Evolutionary conservation across 2,797 vertebrate species (phyloP).

Genomic region (Manis javanica): DNA sequence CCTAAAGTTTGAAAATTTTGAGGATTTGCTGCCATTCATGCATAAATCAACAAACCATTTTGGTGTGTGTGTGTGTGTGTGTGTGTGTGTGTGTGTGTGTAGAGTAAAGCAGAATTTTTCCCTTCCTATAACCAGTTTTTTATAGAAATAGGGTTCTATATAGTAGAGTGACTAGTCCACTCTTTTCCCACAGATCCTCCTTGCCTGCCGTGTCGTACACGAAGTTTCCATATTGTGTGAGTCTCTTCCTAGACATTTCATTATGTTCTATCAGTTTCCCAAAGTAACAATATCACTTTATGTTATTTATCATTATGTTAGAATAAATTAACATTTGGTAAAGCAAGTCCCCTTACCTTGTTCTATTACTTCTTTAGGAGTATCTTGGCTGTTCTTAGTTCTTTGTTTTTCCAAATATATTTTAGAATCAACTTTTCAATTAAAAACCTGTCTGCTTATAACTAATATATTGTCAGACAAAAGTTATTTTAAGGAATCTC

Average conservation of each 20-base stretch:
- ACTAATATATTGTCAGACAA: not conserved
- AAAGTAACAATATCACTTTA: not conserved
- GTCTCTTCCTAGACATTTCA: not conserved
- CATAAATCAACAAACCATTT: not conserved
- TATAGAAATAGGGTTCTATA: not conserved
- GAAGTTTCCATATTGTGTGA: not conserved
- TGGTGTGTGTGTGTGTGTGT: not conserved
- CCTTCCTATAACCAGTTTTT: not conserved
- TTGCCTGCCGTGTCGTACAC: not conserved
- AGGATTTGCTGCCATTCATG: not conserved
- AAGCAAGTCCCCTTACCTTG: not conserved
- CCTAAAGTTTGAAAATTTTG: not conserved
- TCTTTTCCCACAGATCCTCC: not conserved
- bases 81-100: not conserved
- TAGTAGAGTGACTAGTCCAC: not conserved
- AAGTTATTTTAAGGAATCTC: not conserved
- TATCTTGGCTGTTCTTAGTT: not conserved
- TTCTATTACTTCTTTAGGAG: not conserved
- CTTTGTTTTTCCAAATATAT: not conserved
- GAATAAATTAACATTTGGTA: not conserved
- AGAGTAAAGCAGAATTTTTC: not conserved
- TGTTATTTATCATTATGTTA: not conserved
- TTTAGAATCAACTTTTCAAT: slow-evolving; percentile 5
- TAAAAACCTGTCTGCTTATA: not conserved
- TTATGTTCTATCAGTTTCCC: not conserved